Percentiles rank a stretch among this genome's conserved stretches.
These are phyloP conservation scores for Alauda arvensis DNA, from an alignment of 2,797 vertebrate genomes.

Conservation along the genomic window DNA sequence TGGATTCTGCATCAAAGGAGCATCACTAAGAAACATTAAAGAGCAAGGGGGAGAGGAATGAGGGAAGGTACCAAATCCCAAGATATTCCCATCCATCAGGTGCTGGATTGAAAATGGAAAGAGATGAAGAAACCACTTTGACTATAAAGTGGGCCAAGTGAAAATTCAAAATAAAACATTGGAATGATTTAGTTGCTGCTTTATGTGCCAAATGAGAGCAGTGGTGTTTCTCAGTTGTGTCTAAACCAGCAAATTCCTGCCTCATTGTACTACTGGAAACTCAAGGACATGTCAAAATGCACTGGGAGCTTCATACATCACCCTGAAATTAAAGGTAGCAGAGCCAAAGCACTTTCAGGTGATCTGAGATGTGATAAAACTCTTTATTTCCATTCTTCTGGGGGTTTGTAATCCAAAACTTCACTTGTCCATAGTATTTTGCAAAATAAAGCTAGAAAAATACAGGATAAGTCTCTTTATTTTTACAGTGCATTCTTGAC, in stretches of 20 bases:
- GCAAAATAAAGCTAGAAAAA: background rate
- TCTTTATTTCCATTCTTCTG: background rate
- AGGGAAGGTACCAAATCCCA: background rate
- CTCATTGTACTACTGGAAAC: background rate
- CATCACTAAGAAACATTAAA: background rate
- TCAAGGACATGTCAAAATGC: background rate
- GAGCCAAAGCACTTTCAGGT: background rate
- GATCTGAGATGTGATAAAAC: background rate
- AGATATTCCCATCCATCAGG: background rate
- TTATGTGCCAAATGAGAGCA: background rate
- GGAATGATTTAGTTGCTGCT: background rate
- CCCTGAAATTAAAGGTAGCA: background rate
- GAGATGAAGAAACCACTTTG: background rate
- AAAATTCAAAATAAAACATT: background rate
- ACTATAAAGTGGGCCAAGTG: background rate
- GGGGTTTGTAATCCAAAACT: background rate
- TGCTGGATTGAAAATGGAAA: background rate
- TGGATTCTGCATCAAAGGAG: background rate
- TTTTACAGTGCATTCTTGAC: background rate
- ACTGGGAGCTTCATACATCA: background rate
- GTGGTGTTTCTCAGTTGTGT: background rate
- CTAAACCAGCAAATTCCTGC: background rate
- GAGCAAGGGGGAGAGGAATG: background rate
- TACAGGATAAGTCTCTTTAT: background rate
- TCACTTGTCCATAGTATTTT: background rate